Conservation (phyloP, 2,888 invertebrate species). For the Aleiodes testaceus region DNA sequence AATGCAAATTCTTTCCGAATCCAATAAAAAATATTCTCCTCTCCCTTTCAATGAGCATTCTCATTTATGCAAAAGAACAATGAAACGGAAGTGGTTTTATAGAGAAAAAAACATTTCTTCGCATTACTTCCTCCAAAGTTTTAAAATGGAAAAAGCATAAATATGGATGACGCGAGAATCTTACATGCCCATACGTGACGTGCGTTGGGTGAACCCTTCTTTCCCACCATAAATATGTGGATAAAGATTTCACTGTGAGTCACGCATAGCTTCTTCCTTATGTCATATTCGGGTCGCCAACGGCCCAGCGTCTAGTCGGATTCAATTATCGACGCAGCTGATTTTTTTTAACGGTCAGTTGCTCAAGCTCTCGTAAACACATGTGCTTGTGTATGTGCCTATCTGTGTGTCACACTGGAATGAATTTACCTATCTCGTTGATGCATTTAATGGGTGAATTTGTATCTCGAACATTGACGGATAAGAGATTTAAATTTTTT, state of each 20-base stretch:
- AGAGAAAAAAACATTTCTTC: no score
- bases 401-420: slow-evolving; percentile 7
- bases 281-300: slow-evolving; percentile 53
- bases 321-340: slow-evolving; percentile 17
- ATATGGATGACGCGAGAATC: slow-evolving; percentile 21
- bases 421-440: slow-evolving; percentile 16
- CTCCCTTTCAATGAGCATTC: no score
- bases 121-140: background rate
- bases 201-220: slow-evolving; percentile 1
- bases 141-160: background rate
- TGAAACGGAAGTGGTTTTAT: background rate
- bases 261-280: slow-evolving; percentile 60
- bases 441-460: slow-evolving; percentile 10
- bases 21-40: background rate
- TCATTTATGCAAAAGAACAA: slow-evolving; percentile 3
- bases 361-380: slow-evolving; percentile 25
- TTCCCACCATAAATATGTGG: slow-evolving; percentile 26
- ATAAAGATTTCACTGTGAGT: slow-evolving; percentile 44
- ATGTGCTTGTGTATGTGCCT: background rate
- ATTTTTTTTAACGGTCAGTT: slow-evolving; percentile 24
- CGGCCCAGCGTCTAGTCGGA: slow-evolving; percentile 18
- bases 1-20: background rate
- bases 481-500: slow-evolving; percentile 1
- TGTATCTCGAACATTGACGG: slow-evolving; percentile 17
- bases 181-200: slow-evolving; percentile 9